Evolutionary conservation across 2,113 vertebrate genomes (phyloP).

Genomic region (Lichenostomus cassidix): DNA sequence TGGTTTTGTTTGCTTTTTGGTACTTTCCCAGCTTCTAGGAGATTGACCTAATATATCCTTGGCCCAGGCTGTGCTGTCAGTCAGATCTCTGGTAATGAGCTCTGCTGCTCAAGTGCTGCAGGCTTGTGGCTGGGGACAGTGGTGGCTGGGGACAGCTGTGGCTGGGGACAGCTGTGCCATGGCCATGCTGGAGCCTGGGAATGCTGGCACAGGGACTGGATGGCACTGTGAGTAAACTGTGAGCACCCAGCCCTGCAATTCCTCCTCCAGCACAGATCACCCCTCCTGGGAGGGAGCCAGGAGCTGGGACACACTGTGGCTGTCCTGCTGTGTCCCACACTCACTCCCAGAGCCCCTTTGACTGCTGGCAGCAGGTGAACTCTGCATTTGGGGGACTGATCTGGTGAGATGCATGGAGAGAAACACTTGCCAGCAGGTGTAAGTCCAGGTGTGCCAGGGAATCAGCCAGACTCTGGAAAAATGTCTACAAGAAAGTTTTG

Average conservation of each 20-base stretch:
- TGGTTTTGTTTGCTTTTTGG: conserved; percentile 17
- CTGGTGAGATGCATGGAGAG: neutral
- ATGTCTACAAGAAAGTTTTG: neutral
- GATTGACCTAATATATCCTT: conserved; percentile 38
- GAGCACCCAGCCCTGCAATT: neutral
- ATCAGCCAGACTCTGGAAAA: neutral
- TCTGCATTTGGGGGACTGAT: neutral
- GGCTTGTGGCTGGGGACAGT: neutral
- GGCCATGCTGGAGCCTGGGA: neutral
- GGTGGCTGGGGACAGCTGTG: neutral
- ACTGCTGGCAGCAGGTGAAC: neutral
- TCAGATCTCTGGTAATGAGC: neutral
- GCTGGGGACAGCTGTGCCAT: neutral
- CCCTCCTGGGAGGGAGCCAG: neutral
- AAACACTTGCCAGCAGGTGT: neutral
- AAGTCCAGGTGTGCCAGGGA: neutral
- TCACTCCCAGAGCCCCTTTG: rapidly evolving
- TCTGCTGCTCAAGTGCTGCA: neutral
- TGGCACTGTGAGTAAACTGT: neutral
- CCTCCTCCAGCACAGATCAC: neutral
- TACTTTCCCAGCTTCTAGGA: conserved; percentile 62
- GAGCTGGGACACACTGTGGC: neutral
- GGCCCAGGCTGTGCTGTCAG: conserved; percentile 10
- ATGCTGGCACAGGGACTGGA: neutral
- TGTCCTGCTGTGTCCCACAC: neutral